A percentile compares a stretch with the other conserved stretches of the same genome.
phyloP scores from a whole-genome alignment of 2,797 vertebrate genomes.

The Lacerta viridis region DNA sequence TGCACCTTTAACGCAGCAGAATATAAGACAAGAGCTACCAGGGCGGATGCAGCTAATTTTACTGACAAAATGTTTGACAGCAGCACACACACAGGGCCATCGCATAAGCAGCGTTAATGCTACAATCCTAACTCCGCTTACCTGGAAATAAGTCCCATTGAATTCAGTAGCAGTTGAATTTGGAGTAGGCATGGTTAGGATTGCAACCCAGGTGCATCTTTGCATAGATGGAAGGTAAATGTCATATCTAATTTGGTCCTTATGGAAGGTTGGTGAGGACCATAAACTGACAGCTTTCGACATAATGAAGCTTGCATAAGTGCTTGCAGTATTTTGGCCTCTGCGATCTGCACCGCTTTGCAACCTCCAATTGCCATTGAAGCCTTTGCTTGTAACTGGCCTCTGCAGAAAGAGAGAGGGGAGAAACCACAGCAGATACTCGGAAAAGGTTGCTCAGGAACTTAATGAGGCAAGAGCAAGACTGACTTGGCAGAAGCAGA shows the following conservation, averaged over 20 bases:
- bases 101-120: too few relatives aligned
- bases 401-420: neutral
- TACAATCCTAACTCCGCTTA: too few relatives aligned
- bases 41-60: neutral
- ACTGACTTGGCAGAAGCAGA: constrained; percentile 29
- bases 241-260: neutral
- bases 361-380: neutral
- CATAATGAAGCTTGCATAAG: neutral
- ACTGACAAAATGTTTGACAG: neutral
- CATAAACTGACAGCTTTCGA: too few relatives aligned
- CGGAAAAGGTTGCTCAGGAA: constrained; percentile 21
- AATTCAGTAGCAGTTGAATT: too few relatives aligned
- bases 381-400: neutral
- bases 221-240: neutral
- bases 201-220: neutral
- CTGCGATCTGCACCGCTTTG: neutral
- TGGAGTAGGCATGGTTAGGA: too few relatives aligned
- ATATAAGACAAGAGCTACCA: neutral
- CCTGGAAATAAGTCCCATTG: too few relatives aligned
- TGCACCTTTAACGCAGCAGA: neutral
- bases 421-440: neutral
- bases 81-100: neutral
- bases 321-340: neutral
- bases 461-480: constrained; percentile 33
- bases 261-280: neutral